Base-by-base conservation (phyloP, 2,888 invertebrate genomes). In the Hecatera dysodea region DNA sequence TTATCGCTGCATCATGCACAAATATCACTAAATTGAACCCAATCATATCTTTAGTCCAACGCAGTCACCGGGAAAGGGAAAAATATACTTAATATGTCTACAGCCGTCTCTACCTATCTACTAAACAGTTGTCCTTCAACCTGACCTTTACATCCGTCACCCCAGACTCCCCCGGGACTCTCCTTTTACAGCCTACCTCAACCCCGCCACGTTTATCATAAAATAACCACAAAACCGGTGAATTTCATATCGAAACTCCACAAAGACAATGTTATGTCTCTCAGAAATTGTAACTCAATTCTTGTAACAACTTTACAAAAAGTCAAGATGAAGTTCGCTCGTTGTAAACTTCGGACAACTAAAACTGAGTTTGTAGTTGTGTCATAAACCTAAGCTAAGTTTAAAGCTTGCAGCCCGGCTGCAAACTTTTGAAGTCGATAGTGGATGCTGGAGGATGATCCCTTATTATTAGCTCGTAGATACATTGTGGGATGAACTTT, bases 351-450 rank as follows among this genome's bases (percentile, higher is more conserved):
- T 75, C 27, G 48, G 48, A 57, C 67, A 76, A 78, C 72, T 78
- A 57, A 78, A 78, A 78, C 76, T 80, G 44, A 80, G 76, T 78
- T 75, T 76, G 72, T 70, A 72, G 67, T 71, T 74, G 67, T 68
- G 64, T 75, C 75, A 78, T 78, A 69, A 78, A 75, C 76, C 72
- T 82, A 82, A 82, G 82, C 66, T 61, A 56, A 72, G 80, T 81
- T 82, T 82, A 72, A 82, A 81, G 65, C n/a, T 80, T 66, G 72
- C 66, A 55, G 44, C 66, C 44, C 7, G 63, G 39, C 60, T 50
- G 60, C 57, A 61, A 59, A 52, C 33, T 27, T 22, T 44, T 8
- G 29, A 56, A 17, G 19, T n/a, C 29, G 46, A 56, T 57, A 57
- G 55, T 42, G 36, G 59, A 46, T 27, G 50, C 12, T 24, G 48